phyloP scores from a whole-genome alignment of 2,888 invertebrate species.

The Norana najaformis region DNA sequence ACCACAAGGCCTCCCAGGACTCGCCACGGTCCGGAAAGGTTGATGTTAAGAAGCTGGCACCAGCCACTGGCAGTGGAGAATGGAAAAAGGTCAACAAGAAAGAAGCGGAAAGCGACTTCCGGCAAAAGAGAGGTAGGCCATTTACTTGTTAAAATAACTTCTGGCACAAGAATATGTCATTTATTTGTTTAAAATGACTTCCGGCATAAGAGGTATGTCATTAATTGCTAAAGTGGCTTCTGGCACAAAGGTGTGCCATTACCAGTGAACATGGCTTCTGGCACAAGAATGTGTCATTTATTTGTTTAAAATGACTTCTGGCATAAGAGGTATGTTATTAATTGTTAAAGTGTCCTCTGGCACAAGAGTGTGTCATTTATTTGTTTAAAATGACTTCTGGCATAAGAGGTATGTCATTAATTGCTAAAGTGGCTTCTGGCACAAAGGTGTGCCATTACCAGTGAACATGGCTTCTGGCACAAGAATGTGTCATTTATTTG shows the following conservation, averaged over 20 bases:
- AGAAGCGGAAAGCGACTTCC: conserved; percentile 9
- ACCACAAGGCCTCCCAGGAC: conserved; percentile 18
- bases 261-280: not conserved
- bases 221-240: too few species aligned
- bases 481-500: not conserved
- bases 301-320: not conserved
- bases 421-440: too few species aligned
- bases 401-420: not conserved
- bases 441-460: not conserved
- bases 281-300: not conserved
- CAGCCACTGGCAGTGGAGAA: not conserved
- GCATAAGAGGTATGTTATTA: too few species aligned
- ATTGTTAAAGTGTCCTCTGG: not conserved
- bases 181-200: not conserved
- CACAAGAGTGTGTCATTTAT: too few species aligned
- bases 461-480: not conserved
- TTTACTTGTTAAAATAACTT: not conserved
- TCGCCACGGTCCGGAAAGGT: conserved; percentile 15
- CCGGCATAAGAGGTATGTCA: not conserved
- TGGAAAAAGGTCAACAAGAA: conserved; percentile 10
- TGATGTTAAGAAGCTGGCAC: conserved; percentile 18
- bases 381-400: too few species aligned
- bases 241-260: not conserved
- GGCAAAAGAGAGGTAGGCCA: not conserved
- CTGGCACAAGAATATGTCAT: not conserved